These are phyloP conservation scores for Troides oblongomaculatus DNA, from an alignment of 2,888 invertebrate genomes.

Conservation along the genomic window DNA sequence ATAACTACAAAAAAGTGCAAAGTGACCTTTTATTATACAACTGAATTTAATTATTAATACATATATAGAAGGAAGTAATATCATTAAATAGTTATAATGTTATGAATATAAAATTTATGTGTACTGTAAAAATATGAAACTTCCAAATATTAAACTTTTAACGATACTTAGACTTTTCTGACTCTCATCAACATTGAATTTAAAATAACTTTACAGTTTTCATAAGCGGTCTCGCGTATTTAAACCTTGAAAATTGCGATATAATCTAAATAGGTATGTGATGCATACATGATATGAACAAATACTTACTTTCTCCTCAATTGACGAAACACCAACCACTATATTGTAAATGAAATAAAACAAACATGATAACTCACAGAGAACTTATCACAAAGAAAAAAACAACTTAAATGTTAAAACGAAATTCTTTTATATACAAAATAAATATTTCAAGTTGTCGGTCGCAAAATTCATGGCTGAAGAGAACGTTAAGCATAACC, in stretches of 20 bases:
- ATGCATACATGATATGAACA: slow-evolving; percentile 1
- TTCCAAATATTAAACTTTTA: not conserved
- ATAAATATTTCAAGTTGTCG: slow-evolving; percentile 20
- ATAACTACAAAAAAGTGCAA: no score
- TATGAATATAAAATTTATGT: no score
- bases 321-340: slow-evolving; percentile 7
- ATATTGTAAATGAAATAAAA: slow-evolving; percentile 14
- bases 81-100: no score
- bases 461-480: slow-evolving; percentile 27
- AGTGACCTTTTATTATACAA: no score
- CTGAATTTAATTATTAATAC: no score
- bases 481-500: slow-evolving; percentile 12
- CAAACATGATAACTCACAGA: slow-evolving; percentile 10
- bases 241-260: not conserved
- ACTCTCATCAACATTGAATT: no score
- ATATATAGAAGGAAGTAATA: no score
- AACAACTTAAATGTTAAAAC: not conserved
- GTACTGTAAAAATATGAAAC: no score
- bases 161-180: not conserved
- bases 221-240: not conserved
- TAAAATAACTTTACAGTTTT: not conserved
- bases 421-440: slow-evolving; percentile 13
- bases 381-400: slow-evolving; percentile 19
- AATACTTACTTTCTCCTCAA: slow-evolving; percentile 21
- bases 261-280: not conserved